phyloP scores from a whole-genome alignment of 2,113 vertebrate species.

The Aepyceros melampus region DNA sequence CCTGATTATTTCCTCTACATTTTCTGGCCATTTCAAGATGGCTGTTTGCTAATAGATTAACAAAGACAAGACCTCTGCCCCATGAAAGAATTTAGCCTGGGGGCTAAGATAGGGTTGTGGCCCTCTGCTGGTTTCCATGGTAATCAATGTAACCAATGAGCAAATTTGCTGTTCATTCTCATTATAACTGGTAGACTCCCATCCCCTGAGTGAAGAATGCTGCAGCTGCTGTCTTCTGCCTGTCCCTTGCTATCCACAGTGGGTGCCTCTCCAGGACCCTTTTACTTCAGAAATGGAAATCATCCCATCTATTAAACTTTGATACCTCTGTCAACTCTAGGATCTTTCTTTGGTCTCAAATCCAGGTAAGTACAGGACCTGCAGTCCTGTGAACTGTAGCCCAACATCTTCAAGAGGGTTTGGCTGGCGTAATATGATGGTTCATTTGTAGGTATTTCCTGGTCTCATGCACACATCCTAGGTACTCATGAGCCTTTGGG shows the following conservation, averaged over 20 bases:
- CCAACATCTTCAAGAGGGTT: neutral
- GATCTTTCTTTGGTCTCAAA: neutral
- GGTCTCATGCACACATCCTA: neutral
- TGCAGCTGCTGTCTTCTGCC: neutral
- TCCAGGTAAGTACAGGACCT: neutral
- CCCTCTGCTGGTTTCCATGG: neutral
- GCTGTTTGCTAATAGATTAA: neutral
- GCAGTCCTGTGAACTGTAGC: neutral
- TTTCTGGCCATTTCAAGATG: neutral
- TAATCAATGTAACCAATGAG: neutral
- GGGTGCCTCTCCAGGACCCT: neutral
- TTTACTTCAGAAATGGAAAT: neutral
- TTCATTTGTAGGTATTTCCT: neutral
- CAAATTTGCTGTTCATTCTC: neutral
- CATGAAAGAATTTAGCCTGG: neutral
- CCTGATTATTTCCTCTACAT: neutral
- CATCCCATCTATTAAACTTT: neutral
- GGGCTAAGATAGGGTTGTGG: neutral
- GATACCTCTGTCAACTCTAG: neutral
- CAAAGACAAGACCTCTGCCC: neutral
- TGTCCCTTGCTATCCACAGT: neutral
- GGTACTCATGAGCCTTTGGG: neutral
- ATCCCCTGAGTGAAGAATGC: accelerated
- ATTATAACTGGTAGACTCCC: accelerated
- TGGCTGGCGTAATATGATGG: neutral